Conservation (phyloP, 2,113 vertebrate species). For the Ariopsis seemanni region DNA sequence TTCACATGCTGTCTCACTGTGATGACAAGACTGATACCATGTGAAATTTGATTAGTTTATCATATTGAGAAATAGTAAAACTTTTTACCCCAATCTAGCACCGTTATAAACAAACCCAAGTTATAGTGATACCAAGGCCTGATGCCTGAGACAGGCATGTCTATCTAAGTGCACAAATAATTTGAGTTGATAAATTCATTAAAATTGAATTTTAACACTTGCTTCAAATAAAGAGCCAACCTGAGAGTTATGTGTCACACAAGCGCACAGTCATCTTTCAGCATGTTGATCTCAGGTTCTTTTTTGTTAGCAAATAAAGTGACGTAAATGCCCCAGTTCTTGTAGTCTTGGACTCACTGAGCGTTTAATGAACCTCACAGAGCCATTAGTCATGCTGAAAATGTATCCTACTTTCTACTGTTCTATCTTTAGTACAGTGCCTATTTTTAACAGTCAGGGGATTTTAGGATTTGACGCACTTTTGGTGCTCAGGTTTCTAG, state of each 20-base stretch:
- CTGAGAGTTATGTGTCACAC: neutral
- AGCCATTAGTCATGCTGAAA: conserved; percentile 42
- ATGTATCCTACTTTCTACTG: conserved; percentile 8
- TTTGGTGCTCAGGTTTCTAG: conserved; percentile 43
- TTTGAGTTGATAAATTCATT: neutral
- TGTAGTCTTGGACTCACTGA: conserved; percentile 25
- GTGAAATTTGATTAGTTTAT: conserved; percentile 5
- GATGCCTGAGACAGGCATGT: neutral
- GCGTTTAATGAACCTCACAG: conserved; percentile 43
- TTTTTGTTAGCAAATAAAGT: neutral
- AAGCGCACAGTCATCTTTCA: neutral
- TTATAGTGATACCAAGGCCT: neutral
- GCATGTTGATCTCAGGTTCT: neutral
- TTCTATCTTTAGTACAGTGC: conserved; percentile 29
- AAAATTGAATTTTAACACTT: neutral
- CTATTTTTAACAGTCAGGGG: conserved; percentile 35
- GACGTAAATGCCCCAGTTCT: conserved; percentile 27
- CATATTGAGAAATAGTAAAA: neutral
- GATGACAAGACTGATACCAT: conserved; percentile 33
- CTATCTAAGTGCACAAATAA: neutral
- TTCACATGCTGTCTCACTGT: neutral
- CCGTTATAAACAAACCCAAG: neutral
- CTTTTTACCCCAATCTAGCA: neutral
- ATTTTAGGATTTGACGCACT: conserved; percentile 46
- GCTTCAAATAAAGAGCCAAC: neutral